Evolutionary conservation across 2,113 vertebrate species (phyloP).

Genomic region (Ifrita kowaldi): DNA sequence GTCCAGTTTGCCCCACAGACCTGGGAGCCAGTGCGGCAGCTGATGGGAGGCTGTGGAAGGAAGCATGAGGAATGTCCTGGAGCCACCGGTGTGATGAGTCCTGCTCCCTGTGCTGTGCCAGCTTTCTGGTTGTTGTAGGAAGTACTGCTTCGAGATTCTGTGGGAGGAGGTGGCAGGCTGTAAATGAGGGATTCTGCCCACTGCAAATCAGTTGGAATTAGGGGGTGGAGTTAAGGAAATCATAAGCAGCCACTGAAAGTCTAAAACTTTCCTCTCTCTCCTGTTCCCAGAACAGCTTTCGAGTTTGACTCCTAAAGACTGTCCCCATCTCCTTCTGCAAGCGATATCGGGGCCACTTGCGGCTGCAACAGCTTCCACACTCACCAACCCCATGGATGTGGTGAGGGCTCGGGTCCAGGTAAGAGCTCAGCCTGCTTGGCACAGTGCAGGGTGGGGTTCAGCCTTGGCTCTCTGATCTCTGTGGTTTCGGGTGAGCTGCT

Average conservation of each 20-base stretch:
- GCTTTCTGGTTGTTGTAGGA: neutral
- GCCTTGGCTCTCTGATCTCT: neutral
- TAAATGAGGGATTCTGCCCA: neutral
- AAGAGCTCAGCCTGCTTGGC: neutral
- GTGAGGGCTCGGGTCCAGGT: constrained; percentile 95
- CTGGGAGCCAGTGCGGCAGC: neutral
- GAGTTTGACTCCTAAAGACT: constrained; percentile 82
- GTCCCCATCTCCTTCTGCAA: constrained; percentile 92
- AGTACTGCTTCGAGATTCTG: neutral
- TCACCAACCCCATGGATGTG: constrained; percentile 98
- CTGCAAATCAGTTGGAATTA: neutral
- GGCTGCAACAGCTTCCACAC: constrained; percentile 89
- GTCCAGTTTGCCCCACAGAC: neutral
- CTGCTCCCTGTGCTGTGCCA: neutral
- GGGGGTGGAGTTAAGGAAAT: neutral
- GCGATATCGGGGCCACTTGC: constrained; percentile 91
- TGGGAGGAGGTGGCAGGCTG: neutral
- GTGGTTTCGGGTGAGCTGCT: neutral
- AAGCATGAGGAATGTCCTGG: neutral
- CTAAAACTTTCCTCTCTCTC: neutral
- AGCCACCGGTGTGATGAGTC: neutral
- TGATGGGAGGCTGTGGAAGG: neutral
- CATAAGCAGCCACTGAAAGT: neutral
- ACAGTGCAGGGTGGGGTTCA: neutral
- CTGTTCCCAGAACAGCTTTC: constrained; percentile 86